phyloP scores from a whole-genome alignment of 2,113 vertebrate species.

The Toxotes jaculatrix region DNA sequence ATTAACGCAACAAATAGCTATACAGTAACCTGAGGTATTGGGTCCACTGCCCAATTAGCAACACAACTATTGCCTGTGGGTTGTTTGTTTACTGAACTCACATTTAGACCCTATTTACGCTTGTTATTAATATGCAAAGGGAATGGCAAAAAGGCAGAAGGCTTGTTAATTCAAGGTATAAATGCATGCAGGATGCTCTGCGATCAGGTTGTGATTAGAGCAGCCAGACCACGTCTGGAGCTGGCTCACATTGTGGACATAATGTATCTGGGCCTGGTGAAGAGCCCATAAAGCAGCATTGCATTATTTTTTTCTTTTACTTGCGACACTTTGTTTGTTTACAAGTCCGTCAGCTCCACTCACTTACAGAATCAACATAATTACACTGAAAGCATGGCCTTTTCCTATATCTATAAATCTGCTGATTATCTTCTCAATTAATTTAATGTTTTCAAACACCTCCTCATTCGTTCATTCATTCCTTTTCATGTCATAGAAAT shows the following conservation, averaged over 20 bases:
- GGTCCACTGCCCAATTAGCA: background rate
- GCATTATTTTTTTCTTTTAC: background rate
- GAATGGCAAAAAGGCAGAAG: background rate
- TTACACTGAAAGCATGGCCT: background rate
- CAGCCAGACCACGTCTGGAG: background rate
- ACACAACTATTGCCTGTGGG: background rate
- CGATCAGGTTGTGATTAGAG: background rate
- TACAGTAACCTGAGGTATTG: background rate
- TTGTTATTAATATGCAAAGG: background rate
- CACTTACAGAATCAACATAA: too few relatives aligned
- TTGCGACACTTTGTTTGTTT: background rate
- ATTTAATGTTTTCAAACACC: too few relatives aligned
- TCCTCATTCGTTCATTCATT: too few relatives aligned
- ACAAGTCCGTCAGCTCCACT: background rate
- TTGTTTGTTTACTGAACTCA: conserved; percentile 16
- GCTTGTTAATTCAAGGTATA: background rate
- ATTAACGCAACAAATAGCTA: conserved; percentile 1
- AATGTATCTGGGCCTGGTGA: background rate
- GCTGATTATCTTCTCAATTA: background rate
- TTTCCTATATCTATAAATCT: background rate
- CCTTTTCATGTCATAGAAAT: background rate
- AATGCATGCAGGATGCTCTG: background rate
- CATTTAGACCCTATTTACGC: background rate
- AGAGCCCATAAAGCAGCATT: background rate
- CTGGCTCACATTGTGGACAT: background rate